Conservation (phyloP, 2,888 invertebrate genomes). For the Agriotes lineatus region DNA sequence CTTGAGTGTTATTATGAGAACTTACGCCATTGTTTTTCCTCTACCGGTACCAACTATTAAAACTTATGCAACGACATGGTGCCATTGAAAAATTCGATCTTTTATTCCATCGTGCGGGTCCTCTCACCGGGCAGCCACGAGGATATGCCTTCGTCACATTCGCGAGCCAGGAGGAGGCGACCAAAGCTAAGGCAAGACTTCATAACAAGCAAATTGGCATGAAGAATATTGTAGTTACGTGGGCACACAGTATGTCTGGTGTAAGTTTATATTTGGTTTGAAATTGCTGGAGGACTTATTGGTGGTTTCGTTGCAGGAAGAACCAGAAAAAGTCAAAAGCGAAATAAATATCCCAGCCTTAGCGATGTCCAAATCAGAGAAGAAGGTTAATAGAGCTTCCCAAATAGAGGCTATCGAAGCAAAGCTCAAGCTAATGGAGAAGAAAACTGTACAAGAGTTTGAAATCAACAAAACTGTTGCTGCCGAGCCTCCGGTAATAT, state of each 20-base stretch:
- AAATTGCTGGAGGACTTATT: background rate
- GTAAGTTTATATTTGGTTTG: slow-evolving; percentile 63
- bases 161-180: slow-evolving; percentile 74
- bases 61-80: slow-evolving; percentile 95
- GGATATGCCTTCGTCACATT: slow-evolving; percentile 96
- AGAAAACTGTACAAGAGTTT: slow-evolving; percentile 77
- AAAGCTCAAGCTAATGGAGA: slow-evolving; percentile 84
- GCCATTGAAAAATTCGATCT: slow-evolving; percentile 95
- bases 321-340: slow-evolving; percentile 80
- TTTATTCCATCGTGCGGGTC: slow-evolving; percentile 92
- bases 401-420: slow-evolving; percentile 92
- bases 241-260: slow-evolving; percentile 81
- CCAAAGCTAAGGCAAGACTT: slow-evolving; percentile 77
- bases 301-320: slow-evolving; percentile 71
- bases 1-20: background rate
- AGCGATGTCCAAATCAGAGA: slow-evolving; percentile 72
- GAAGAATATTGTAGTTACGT: slow-evolving; percentile 83
- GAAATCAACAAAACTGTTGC: slow-evolving; percentile 79
- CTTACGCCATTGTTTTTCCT: slow-evolving; percentile 55
- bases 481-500: slow-evolving; percentile 75
- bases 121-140: slow-evolving; percentile 87
- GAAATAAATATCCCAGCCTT: slow-evolving; percentile 83
- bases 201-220: slow-evolving; percentile 82
- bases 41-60: slow-evolving; percentile 95
- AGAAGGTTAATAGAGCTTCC: slow-evolving; percentile 80